phyloP scores from a whole-genome alignment of 2,797 vertebrate species.

The Octomys mimax region DNA sequence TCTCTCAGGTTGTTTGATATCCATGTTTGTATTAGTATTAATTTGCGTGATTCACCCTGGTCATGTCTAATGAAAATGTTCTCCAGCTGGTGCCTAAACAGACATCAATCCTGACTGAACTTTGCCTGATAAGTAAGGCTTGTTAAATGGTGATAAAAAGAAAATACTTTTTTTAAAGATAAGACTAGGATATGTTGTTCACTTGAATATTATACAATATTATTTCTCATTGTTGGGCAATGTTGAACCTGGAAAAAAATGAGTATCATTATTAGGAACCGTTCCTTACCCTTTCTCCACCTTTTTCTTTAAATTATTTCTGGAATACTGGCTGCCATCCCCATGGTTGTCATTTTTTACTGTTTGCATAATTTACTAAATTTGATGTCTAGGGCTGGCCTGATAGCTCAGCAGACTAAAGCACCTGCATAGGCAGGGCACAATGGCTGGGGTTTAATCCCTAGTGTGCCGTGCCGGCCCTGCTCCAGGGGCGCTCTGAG shows the following conservation, averaged over 20 bases:
- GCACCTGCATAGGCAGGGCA: too few relatives aligned
- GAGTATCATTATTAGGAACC: not conserved
- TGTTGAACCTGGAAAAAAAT: not conserved
- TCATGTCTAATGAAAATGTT: not conserved
- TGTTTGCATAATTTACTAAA: not conserved
- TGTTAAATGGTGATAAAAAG: not conserved
- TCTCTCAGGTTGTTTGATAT: not conserved
- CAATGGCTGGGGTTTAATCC: too few relatives aligned
- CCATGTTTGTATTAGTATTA: constrained; percentile 6
- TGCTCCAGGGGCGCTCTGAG: too few relatives aligned
- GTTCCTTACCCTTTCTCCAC: not conserved
- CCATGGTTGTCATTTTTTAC: not conserved
- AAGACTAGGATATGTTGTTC: not conserved
- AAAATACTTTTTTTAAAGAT: not conserved
- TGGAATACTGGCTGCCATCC: not conserved
- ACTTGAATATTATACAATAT: not conserved
- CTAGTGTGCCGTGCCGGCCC: too few relatives aligned
- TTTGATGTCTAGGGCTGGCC: too few relatives aligned
- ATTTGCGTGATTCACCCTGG: not conserved
- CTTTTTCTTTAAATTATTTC: not conserved
- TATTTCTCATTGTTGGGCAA: not conserved
- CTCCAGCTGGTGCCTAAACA: not conserved
- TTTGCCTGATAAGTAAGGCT: not conserved
- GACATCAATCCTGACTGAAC: not conserved
- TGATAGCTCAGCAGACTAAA: too few relatives aligned